Evolutionary conservation across 2,888 invertebrate species (phyloP).

Genomic region (Troglohyphantes excavatus): DNA sequence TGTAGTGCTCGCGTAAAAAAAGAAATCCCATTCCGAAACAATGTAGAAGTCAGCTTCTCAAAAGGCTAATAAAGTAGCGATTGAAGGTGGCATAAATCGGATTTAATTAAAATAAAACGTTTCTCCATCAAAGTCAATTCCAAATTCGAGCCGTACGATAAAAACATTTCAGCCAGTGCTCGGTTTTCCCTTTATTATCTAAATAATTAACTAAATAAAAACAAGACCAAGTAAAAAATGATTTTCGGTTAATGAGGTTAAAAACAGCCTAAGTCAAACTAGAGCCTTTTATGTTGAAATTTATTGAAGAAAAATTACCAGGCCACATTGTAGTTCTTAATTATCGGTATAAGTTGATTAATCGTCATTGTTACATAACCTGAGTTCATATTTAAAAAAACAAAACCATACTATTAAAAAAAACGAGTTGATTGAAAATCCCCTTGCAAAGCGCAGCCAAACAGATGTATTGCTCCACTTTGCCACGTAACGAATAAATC

Average conservation of each 20-base stretch:
- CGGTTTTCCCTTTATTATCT: conserved; percentile 58
- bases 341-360: conserved; percentile 22
- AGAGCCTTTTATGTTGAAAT: background rate
- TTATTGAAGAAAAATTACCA: conserved; percentile 8
- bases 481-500: conserved; percentile 40
- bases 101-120: conserved; percentile 72
- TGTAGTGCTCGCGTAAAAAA: conserved; percentile 8
- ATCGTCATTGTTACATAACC: conserved; percentile 30
- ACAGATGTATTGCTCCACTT: conserved; percentile 38
- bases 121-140: conserved; percentile 65
- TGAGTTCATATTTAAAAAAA: conserved; percentile 24
- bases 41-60: conserved; percentile 42
- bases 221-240: conserved; percentile 42
- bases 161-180: conserved; percentile 46
- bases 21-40: conserved; percentile 16
- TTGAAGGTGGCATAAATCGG: conserved; percentile 59
- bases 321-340: conserved; percentile 12
- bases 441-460: background rate
- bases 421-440: conserved; percentile 26
- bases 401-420: background rate
- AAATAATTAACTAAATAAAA: conserved; percentile 70
- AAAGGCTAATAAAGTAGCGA: conserved; percentile 50
- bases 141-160: conserved; percentile 44
- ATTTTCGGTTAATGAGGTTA: background rate
- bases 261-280: conserved; percentile 26